Percentiles rank a stretch among this genome's conserved stretches.
Evolutionary conservation across 2,888 invertebrate species (phyloP).

Genomic region (Catocala nupta): DNA sequence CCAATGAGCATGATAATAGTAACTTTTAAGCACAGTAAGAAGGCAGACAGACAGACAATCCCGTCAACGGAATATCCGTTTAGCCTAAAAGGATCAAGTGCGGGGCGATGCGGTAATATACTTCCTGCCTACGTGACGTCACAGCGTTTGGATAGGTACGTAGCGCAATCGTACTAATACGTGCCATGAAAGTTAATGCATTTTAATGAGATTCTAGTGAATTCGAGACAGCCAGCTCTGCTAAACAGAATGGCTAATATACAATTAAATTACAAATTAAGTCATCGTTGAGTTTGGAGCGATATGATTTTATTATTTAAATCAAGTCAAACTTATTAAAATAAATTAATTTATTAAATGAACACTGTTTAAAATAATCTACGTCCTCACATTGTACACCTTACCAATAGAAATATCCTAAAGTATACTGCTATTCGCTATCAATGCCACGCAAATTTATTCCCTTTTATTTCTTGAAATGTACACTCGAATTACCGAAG

Average conservation of each 20-base stretch:
- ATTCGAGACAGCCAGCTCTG: slow-evolving; percentile 29
- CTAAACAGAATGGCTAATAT: slow-evolving; percentile 33
- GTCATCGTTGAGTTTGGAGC: slow-evolving; percentile 17
- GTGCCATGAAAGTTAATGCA: slow-evolving; percentile 50
- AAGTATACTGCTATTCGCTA: neutral
- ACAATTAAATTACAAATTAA: slow-evolving; percentile 38
- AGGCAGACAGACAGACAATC: slow-evolving; percentile 65
- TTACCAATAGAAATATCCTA: too few species aligned
- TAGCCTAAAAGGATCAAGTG: slow-evolving; percentile 78
- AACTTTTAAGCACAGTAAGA: slow-evolving; percentile 34
- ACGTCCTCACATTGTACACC: too few species aligned
- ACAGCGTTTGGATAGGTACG: slow-evolving; percentile 50
- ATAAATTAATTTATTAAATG: slow-evolving; percentile 24
- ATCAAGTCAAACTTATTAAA: slow-evolving; percentile 20
- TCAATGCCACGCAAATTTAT: neutral
- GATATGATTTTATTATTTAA: slow-evolving; percentile 33
- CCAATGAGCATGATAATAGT: slow-evolving; percentile 21
- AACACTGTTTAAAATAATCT: slow-evolving; percentile 16
- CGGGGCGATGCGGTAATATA: slow-evolving; percentile 59
- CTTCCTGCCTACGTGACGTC: slow-evolving; percentile 72
- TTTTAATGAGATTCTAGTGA: slow-evolving; percentile 33
- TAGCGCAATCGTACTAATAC: slow-evolving; percentile 50
- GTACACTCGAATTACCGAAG: slow-evolving; percentile 22
- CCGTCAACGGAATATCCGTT: slow-evolving; percentile 73
- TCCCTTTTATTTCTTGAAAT: slow-evolving; percentile 13